phyloP scores from a whole-genome alignment of 2,113 vertebrate species.

The Irena cyanogastra region DNA sequence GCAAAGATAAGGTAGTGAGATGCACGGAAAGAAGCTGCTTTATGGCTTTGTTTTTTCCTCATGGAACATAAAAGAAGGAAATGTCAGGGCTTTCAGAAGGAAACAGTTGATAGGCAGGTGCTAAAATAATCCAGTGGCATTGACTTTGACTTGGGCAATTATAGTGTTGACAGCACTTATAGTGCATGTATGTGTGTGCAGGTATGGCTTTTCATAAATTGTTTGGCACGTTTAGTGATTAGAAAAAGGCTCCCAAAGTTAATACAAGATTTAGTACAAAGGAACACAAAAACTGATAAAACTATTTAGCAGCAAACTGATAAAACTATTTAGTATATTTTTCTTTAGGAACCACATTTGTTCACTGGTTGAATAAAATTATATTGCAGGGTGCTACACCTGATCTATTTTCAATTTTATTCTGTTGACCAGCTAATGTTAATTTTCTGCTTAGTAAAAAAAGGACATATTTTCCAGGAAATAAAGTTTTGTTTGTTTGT shows the following conservation, averaged over 20 bases:
- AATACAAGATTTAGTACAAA: not conserved
- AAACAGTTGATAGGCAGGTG: not conserved
- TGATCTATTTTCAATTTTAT: not conserved
- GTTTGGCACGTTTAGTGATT: not conserved
- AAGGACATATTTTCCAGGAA: not conserved
- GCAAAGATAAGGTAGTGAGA: not conserved
- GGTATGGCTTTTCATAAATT: not conserved
- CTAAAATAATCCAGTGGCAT: not conserved
- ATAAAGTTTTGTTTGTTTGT: not conserved
- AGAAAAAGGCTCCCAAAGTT: not conserved
- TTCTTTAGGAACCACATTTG: not conserved
- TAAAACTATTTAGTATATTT: not conserved
- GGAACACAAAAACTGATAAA: not conserved
- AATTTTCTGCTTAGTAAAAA: not conserved
- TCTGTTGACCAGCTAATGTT: not conserved
- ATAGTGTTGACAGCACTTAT: not conserved
- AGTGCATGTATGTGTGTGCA: accelerated
- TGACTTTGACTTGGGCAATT: not conserved
- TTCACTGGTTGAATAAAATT: not conserved
- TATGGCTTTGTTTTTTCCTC: not conserved
- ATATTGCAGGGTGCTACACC: not conserved
- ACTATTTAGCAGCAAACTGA: not conserved
- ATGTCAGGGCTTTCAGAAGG: not conserved
- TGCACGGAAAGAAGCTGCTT: not conserved
- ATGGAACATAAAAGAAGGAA: not conserved